Evolutionary conservation across 2,888 invertebrate genomes (phyloP).

Genomic region (Julus scandinavius): DNA sequence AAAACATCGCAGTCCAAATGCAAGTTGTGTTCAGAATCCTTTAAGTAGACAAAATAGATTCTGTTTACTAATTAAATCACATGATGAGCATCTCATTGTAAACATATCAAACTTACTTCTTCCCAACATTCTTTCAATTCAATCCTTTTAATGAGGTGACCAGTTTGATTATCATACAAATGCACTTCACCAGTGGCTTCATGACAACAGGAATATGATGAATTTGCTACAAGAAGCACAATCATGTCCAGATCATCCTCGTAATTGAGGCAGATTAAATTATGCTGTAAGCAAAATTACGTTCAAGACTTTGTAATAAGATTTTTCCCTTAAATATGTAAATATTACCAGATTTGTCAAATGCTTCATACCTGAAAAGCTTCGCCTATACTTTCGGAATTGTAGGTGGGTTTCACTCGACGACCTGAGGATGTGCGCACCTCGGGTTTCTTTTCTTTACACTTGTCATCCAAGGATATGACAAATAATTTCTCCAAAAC

Average conservation of each 20-base stretch:
- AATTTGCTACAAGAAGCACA: conserved; percentile 49
- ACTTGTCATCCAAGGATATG: neutral
- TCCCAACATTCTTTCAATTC: conserved; percentile 53
- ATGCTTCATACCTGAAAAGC: neutral
- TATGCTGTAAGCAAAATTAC: conserved; percentile 53
- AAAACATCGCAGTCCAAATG: conserved; percentile 49
- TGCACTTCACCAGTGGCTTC: conserved; percentile 46
- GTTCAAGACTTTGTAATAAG: neutral
- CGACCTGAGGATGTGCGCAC: neutral
- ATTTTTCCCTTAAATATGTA: too few species aligned
- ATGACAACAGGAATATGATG: conserved; percentile 6
- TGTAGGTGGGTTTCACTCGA: neutral
- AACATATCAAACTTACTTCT: conserved; percentile 53
- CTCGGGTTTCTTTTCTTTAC: neutral
- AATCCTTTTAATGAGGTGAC: conserved; percentile 54
- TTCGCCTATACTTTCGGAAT: neutral
- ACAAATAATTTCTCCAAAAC: conserved; percentile 45
- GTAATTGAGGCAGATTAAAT: conserved; percentile 53
- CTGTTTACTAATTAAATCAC: neutral
- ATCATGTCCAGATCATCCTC: conserved; percentile 57
- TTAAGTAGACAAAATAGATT: conserved; percentile 16
- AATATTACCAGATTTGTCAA: too few species aligned
- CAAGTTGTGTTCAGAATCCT: conserved; percentile 50
- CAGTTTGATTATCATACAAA: conserved; percentile 56
- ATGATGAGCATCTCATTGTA: neutral